phyloP scores from a whole-genome alignment of 2,888 invertebrate genomes.

The Stratiomys singularior region DNA sequence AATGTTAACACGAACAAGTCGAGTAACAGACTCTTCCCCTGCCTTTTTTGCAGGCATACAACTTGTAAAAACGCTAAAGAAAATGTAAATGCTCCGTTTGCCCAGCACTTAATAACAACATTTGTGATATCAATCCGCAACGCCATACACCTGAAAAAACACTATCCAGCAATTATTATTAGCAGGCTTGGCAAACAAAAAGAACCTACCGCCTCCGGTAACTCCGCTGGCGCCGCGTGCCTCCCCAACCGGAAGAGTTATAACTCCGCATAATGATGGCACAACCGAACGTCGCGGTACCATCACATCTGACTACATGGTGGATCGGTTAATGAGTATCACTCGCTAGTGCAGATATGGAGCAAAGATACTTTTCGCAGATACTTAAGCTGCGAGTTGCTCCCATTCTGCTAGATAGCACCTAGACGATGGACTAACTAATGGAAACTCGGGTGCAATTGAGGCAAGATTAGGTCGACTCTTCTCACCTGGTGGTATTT shows the following conservation, averaged over 20 bases:
- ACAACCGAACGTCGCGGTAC: not conserved
- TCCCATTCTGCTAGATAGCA: not conserved
- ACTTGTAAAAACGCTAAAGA: not conserved
- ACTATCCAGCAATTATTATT: slow-evolving; percentile 27
- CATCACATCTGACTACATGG: slow-evolving; percentile 19
- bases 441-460: not conserved
- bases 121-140: slow-evolving; percentile 27
- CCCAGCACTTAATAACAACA: not conserved
- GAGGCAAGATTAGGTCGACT: not conserved
- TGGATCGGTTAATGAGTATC: slow-evolving; percentile 28
- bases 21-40: not conserved
- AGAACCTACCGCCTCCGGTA: not conserved
- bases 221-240: not conserved
- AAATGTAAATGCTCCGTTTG: slow-evolving; percentile 1
- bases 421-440: not conserved
- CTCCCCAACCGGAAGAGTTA: not conserved
- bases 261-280: slow-evolving; percentile 31
- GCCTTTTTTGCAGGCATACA: not conserved
- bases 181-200: not conserved
- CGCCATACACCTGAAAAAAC: slow-evolving; percentile 35
- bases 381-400: not conserved
- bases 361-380: slow-evolving; percentile 8
- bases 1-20: not conserved
- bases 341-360: not conserved
- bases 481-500: slow-evolving; percentile 23